Conservation (phyloP, 2,113 vertebrate species). For the Pagrus major region DNA sequence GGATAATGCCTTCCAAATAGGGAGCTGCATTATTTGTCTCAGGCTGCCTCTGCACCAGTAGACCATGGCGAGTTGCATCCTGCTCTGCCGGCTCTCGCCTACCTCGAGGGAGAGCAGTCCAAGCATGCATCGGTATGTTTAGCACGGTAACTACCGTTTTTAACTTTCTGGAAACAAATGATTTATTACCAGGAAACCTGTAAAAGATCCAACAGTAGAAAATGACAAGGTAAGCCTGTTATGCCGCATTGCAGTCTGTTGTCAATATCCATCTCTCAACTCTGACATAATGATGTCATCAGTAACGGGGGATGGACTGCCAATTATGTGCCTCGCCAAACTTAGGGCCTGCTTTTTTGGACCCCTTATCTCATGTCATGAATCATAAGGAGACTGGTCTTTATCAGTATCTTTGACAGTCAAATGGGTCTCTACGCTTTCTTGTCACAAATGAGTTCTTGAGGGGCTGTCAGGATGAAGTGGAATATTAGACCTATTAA, state of each 20-base stretch:
- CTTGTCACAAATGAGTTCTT: slow-evolving; percentile 65
- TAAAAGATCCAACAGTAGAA: slow-evolving; percentile 25
- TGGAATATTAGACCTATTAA: slow-evolving; percentile 65
- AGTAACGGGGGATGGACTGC: slow-evolving; percentile 15
- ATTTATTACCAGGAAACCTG: slow-evolving; percentile 14
- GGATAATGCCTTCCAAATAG: slow-evolving; percentile 52
- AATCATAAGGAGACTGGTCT: slow-evolving; percentile 52
- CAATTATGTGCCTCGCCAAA: slow-evolving; percentile 11
- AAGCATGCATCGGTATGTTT: slow-evolving; percentile 16
- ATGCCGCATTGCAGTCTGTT: slow-evolving; percentile 20
- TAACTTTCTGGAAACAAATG: background rate
- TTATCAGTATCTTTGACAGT: slow-evolving; percentile 53
- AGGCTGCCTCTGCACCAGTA: slow-evolving; percentile 31
- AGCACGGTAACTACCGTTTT: slow-evolving; percentile 1
- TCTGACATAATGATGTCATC: slow-evolving; percentile 55
- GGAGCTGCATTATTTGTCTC: slow-evolving; percentile 44
- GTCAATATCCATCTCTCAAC: slow-evolving; percentile 36
- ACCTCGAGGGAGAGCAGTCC: background rate
- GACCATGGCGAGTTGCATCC: slow-evolving; percentile 33
- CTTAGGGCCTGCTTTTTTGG: slow-evolving; percentile 15
- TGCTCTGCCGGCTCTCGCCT: slow-evolving; percentile 29
- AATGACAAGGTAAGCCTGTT: slow-evolving; percentile 48
- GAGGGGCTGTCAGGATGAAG: slow-evolving; percentile 50
- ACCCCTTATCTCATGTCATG: slow-evolving; percentile 37
- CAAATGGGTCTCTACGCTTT: slow-evolving; percentile 48